Evolutionary conservation across 2,797 vertebrate species (phyloP).

Genomic region (Microtus agrestis): DNA sequence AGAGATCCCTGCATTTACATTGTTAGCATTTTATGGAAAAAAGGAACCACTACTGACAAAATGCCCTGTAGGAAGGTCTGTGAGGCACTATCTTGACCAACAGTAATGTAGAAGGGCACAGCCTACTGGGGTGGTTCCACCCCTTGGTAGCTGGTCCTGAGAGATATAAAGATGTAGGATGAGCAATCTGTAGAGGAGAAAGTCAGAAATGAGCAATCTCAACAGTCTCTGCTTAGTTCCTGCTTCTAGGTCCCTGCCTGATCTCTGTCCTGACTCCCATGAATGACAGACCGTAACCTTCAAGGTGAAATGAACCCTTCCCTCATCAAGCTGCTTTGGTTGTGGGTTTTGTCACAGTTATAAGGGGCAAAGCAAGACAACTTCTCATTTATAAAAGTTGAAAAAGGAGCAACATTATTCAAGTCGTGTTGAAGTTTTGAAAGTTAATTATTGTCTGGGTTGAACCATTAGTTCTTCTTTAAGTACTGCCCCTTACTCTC

Average conservation of each 20-base stretch:
- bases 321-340: not conserved
- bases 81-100: not conserved
- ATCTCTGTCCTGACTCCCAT: not conserved
- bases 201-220: not conserved
- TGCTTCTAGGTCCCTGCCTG: not conserved
- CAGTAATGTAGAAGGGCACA: no score
- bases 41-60: not conserved
- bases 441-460: slow-evolving; percentile 1
- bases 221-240: not conserved
- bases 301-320: not conserved
- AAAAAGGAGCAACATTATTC: not conserved
- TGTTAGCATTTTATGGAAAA: not conserved
- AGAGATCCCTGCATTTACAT: no score
- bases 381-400: slow-evolving; percentile 42
- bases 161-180: not conserved
- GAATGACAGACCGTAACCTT: not conserved
- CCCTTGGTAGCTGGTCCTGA: not conserved
- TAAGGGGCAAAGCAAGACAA: not conserved
- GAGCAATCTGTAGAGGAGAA: not conserved
- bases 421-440: slow-evolving; percentile 20
- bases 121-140: not conserved
- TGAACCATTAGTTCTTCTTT: not conserved
- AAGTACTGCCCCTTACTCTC: not conserved
- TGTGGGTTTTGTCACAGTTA: not conserved
- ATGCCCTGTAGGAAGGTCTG: not conserved